Conservation (phyloP, 2,113 vertebrate genomes). For the Indicator indicator region DNA sequence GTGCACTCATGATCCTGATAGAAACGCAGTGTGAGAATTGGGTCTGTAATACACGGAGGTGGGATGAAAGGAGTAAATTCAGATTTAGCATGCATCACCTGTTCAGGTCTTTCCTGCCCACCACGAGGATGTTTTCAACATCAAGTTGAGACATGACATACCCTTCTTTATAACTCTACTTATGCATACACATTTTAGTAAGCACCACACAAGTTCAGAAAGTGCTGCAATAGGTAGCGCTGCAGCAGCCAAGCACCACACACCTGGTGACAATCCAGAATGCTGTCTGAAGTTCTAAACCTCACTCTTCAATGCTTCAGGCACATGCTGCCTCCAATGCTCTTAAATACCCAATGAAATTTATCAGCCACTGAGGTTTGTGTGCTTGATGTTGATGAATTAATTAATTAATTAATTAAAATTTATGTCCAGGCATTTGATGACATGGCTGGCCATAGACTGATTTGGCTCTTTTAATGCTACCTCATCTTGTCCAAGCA, state of each 20-base stretch:
- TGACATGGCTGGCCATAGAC: background rate
- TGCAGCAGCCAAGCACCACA: background rate
- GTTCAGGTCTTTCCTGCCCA: background rate
- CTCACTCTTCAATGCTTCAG: background rate
- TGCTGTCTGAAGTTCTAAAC: slow-evolving; percentile 1
- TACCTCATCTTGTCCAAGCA: background rate
- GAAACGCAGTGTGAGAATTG: accelerated
- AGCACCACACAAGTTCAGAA: accelerated
- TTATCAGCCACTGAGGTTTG: background rate
- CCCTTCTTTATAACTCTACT: background rate
- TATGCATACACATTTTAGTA: background rate
- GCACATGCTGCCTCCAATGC: background rate
- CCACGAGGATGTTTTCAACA: background rate
- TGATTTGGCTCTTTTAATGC: too few relatives aligned
- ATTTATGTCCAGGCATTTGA: background rate
- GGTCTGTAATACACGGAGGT: background rate
- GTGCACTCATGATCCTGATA: accelerated
- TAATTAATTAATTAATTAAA: too few relatives aligned
- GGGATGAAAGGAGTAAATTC: background rate
- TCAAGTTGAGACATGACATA: background rate
- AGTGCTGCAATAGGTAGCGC: background rate
- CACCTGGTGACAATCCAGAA: background rate
- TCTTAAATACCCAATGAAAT: slow-evolving; percentile 6
- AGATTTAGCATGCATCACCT: background rate
- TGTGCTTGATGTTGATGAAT: background rate